Evolutionary conservation across 2,888 invertebrate genomes (phyloP).

Genomic region (Drosophila subquinaria): DNA sequence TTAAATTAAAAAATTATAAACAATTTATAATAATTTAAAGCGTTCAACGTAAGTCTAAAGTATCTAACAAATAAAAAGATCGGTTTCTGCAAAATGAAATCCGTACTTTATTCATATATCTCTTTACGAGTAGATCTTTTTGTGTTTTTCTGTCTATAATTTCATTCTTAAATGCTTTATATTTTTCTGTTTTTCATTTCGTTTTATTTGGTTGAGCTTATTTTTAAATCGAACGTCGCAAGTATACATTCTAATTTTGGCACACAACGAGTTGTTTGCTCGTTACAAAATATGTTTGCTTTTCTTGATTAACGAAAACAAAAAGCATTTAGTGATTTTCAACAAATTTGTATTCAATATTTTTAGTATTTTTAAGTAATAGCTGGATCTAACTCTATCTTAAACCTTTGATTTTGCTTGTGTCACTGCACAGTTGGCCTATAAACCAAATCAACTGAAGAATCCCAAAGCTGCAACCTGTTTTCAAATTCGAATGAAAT

Average conservation of each 20-base stretch:
- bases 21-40: neutral
- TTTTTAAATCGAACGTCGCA: conserved; percentile 63
- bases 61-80: neutral
- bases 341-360: conserved; percentile 14
- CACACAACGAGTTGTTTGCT: conserved; percentile 59
- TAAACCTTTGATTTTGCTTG: too few species aligned
- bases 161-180: conserved; percentile 55
- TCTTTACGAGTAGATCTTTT: neutral
- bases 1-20: neutral
- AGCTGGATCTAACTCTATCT: neutral
- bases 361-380: neutral
- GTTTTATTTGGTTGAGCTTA: conserved; percentile 61
- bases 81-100: neutral
- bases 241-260: conserved; percentile 72
- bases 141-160: conserved; percentile 41
- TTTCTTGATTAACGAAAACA: conserved; percentile 41
- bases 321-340: conserved; percentile 6
- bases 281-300: conserved; percentile 68
- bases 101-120: neutral
- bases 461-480: neutral
- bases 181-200: conserved; percentile 56
- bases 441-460: neutral
- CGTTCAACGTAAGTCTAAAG: neutral
- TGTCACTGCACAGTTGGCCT: neutral
- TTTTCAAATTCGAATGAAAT: neutral